Evolutionary conservation across 2,797 vertebrate species (phyloP).

Genomic region (Urocyon cinereoargenteus): DNA sequence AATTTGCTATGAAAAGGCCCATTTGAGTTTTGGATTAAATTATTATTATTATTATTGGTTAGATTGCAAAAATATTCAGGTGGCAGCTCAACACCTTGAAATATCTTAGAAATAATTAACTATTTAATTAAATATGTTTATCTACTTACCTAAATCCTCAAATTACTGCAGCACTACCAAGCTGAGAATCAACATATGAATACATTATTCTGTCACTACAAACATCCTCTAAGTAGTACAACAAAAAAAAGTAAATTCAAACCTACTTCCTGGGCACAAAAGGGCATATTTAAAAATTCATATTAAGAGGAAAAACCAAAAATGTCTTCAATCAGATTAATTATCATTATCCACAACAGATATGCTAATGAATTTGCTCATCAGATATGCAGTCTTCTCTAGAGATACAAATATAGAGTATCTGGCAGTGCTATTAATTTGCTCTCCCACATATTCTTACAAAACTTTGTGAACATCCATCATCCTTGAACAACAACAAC

Average conservation of each 20-base stretch:
- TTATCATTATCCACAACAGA: not conserved
- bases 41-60: constrained; percentile 62
- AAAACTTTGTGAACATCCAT: not conserved
- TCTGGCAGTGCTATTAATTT: not conserved
- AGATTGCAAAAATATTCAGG: constrained; percentile 63
- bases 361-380: not conserved
- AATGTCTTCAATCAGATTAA: constrained; percentile 54
- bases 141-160: constrained; percentile 75
- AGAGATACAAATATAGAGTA: not conserved
- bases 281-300: not conserved
- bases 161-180: constrained; percentile 67
- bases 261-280: not conserved
- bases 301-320: constrained; percentile 38
- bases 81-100: constrained; percentile 65
- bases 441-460: not conserved
- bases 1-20: constrained; percentile 48
- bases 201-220: not conserved
- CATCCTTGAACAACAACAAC: not conserved
- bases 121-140: constrained; percentile 80
- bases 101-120: constrained; percentile 78
- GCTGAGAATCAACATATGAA: constrained; percentile 65
- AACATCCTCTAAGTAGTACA: not conserved
- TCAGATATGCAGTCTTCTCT: not conserved
- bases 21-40: constrained; percentile 73
- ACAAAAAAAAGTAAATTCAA: not conserved